Evolutionary conservation across 2,113 vertebrate genomes (phyloP), one percentile per base, ranked within the genome.

Genomic region (Philantomba maxwellii): DNA sequence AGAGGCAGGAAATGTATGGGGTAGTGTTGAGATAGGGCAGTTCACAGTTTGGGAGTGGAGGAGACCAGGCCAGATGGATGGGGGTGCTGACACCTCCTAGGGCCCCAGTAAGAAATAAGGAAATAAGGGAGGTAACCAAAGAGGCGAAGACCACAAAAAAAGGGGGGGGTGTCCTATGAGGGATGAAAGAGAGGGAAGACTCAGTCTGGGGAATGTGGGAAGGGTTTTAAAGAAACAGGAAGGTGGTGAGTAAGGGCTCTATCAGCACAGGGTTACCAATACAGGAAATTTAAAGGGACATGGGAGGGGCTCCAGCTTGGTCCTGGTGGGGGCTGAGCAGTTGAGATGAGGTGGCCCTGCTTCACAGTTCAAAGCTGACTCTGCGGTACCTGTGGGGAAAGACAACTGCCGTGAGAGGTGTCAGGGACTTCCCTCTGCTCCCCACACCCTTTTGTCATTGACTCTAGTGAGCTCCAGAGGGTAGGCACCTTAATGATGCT

Each of bases 311-410:
- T 93, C 43, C 3, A 4, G 55, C 25, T 45, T 6, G 16, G 80
- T 93, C 70, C 78, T 14, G n/a, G 8, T 14, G 10, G 16, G 23
- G 43, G 7, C 82, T 11, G 39, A 60, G 75, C 30, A 4, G 19
- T 15, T 25, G 53, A 51, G 81, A 12, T 8, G 57, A 91, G 23
- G 55, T 3, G 16, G 89, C 30, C 73, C 7, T 30, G 14, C 47
- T 57, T 95, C 43, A 30, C 17, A 3, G 7, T 4, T 70, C 87
- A 62, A 4, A 73, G 97, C 80, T 64, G 88, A 85, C 33, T 12
- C 21, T 5, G 21, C 21, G 7, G 77, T 9, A 19, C 88, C 97
- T 98, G 94, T 47, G 25, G 92, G 84, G 84, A 95, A 80, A 97
- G 60, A 97, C 57, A 57, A 62, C 58, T 30, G 25, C 0, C 0